phyloP scores from a whole-genome alignment of 2,888 invertebrate genomes.

The Desoria tigrina region DNA sequence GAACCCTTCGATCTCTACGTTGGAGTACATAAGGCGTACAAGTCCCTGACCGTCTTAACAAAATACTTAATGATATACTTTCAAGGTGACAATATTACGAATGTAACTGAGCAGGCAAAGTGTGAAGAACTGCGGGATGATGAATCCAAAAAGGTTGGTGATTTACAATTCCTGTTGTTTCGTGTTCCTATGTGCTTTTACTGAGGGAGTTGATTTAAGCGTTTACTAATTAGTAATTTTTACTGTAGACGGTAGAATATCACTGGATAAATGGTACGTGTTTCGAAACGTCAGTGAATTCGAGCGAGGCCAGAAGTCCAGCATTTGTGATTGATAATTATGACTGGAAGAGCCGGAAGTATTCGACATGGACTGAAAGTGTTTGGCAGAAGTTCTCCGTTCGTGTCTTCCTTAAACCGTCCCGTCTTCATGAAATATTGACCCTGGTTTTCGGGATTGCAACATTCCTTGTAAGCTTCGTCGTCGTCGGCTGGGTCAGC shows the following conservation, averaged over 20 bases:
- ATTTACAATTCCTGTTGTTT: no score
- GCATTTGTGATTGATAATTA: slow-evolving; percentile 76
- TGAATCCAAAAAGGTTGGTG: no score
- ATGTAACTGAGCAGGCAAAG: no score
- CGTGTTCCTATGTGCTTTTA: no score
- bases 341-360: slow-evolving; percentile 72
- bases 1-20: slow-evolving; percentile 64
- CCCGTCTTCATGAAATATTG: slow-evolving; percentile 61
- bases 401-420: slow-evolving; percentile 75
- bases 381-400: slow-evolving; percentile 75
- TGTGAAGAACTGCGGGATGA: slow-evolving; percentile 60
- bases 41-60: slow-evolving; percentile 63
- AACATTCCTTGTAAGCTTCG: slow-evolving; percentile 60
- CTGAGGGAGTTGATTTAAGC: no score
- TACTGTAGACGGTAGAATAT: slow-evolving; percentile 15
- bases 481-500: slow-evolving; percentile 57
- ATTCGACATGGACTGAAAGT: slow-evolving; percentile 88
- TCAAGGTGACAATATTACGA: slow-evolving; percentile 56
- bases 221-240: slow-evolving; percentile 51
- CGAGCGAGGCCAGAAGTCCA: slow-evolving; percentile 76
- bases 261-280: slow-evolving; percentile 65
- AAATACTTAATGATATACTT: slow-evolving; percentile 66
- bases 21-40: slow-evolving; percentile 61
- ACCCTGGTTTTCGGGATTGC: slow-evolving; percentile 62
- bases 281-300: slow-evolving; percentile 71